These are phyloP conservation scores for Volucella inflata DNA, from an alignment of 2,888 invertebrate species.

Conservation along the genomic window DNA sequence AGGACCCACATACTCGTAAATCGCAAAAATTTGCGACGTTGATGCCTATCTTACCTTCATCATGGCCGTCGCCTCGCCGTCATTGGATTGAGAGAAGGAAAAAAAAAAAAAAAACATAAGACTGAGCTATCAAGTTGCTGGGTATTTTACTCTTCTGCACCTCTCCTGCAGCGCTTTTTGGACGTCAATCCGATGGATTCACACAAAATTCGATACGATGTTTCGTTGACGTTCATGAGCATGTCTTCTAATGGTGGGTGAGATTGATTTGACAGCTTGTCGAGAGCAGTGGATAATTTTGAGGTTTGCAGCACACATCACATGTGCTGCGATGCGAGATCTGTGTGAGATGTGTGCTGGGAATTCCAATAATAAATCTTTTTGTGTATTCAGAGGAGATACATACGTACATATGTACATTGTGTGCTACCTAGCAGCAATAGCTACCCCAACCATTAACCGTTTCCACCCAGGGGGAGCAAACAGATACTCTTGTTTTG, in stretches of 20 bases:
- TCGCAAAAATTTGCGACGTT: conserved; percentile 47
- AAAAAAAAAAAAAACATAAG: no score
- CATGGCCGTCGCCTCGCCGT: conserved; percentile 14
- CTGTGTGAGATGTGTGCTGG: conserved; percentile 42
- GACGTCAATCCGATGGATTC: conserved; percentile 50
- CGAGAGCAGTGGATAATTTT: conserved; percentile 60
- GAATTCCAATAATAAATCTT: conserved; percentile 72
- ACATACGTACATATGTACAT: neutral
- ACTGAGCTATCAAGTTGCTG: conserved; percentile 31
- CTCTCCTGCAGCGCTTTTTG: conserved; percentile 7
- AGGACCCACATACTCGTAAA: conserved; percentile 24
- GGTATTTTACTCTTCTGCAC: neutral
- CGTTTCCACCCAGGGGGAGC: neutral
- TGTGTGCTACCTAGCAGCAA: neutral
- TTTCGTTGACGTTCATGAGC: conserved; percentile 68
- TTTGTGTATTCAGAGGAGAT: conserved; percentile 40
- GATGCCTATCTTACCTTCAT: conserved; percentile 11
- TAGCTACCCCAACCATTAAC: neutral
- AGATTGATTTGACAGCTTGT: conserved; percentile 74
- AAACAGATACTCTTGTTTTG: conserved; percentile 22
- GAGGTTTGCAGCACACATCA: conserved; percentile 43
- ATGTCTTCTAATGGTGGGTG: conserved; percentile 61
- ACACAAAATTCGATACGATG: conserved; percentile 61
- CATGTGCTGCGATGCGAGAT: conserved; percentile 54
- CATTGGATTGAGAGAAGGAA: neutral